Conservation (phyloP, 2,888 invertebrate species). For the Parthenolecanium corni region DNA sequence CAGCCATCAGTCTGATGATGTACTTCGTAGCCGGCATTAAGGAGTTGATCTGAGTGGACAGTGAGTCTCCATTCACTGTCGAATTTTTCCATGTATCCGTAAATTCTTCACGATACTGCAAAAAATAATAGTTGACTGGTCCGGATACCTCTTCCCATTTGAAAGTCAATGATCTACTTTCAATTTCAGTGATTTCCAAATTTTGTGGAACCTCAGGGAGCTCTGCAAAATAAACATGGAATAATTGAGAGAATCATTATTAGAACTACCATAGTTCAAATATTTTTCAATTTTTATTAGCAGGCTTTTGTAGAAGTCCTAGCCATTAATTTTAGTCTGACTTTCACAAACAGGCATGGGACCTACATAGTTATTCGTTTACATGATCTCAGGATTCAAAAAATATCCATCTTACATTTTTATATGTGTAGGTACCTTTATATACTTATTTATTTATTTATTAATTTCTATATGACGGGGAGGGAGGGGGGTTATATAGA, state of each 20-base stretch:
- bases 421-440: too few species aligned
- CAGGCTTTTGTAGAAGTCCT: too few species aligned
- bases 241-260: too few species aligned
- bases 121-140: conserved; percentile 38
- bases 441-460: too few species aligned
- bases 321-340: too few species aligned
- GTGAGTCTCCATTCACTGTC: conserved; percentile 29
- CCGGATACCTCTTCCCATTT: conserved; percentile 40
- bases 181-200: conserved; percentile 38
- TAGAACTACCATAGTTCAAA: not conserved
- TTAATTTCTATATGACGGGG: too few species aligned
- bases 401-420: too few species aligned
- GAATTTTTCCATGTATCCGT: conserved; percentile 32
- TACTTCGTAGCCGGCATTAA: conserved; percentile 74
- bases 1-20: conserved; percentile 66
- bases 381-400: too few species aligned
- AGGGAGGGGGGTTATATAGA: too few species aligned
- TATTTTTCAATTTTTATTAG: too few species aligned
- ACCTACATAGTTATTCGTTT: too few species aligned
- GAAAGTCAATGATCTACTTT: conserved; percentile 39
- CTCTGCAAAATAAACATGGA: conserved; percentile 38
- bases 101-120: conserved; percentile 39
- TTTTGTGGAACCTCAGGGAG: conserved; percentile 40
- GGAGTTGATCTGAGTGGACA: conserved; percentile 32
- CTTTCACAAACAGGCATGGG: too few species aligned